Evolutionary conservation across 2,888 invertebrate species (phyloP), one percentile per base, ranked within the genome.

Genomic region (Mermis nigrescens): DNA sequence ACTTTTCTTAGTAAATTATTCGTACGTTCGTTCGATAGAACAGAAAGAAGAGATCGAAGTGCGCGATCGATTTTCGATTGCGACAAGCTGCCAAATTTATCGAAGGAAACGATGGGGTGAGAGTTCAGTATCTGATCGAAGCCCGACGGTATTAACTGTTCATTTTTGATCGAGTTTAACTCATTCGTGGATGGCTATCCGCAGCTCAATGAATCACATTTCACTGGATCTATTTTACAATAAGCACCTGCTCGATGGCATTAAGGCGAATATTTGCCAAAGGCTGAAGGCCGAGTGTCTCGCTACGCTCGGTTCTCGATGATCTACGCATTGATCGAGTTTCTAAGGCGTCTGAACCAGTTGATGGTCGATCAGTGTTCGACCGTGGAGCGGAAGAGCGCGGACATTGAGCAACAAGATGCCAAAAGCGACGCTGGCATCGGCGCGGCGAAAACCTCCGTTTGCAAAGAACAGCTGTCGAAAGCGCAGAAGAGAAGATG

Each of bases 171-270:
- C 63, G 90, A 92, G 76, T 81, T 94, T 63, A 78, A 78, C 67
- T 94, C 92, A 92, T 83, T 24, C 24, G 7, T 83, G 28, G 79
- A 82, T 1, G 81, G 81, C 52, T 94, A 94, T 75, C 94, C 94
- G 3, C 81, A 83, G 51, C 83, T 83, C 52, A 79, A 82, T 65
- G 91, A n/a, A 12, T 54, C 94, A 15, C 76, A 72, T 29, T 79
- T 91, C 62, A 88, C 84, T 92, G 80, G 85, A 90, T 67, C 82
- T 85, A 45, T 94, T 92, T 76, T 92, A 88, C 72, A 94, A 94
- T 75, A 84, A 86, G 71, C 83, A 86, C 73, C 76, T 92, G 73
- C 70, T 82, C 62, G 77, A 79, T 45, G 70, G 78, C 1, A 82
- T 86, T 0, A 88, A 88, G 74, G 76, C 81, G 54, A 82, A 81